Percentiles rank a stretch among this genome's conserved stretches.
phyloP scores from a whole-genome alignment of 2,113 vertebrate species.

The Pterocles burchelli region DNA sequence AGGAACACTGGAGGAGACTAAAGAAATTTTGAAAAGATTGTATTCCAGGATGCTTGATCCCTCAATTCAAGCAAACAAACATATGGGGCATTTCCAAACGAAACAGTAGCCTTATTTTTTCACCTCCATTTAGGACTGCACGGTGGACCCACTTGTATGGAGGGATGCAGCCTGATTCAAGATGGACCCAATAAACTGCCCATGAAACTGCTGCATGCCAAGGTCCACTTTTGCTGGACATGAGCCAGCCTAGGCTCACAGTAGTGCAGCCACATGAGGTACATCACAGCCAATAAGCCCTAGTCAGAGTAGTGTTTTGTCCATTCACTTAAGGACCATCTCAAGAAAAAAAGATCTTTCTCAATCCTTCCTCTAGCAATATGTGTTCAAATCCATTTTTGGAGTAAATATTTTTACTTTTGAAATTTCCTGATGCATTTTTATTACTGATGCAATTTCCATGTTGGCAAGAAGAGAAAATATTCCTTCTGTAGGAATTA shows the following conservation, averaged over 20 bases:
- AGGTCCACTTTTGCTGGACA: accelerated
- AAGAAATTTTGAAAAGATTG: neutral
- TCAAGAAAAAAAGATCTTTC: neutral
- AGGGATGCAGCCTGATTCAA: neutral
- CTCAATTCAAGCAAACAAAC: neutral
- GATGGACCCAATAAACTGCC: neutral
- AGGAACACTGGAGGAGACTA: neutral
- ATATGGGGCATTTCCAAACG: neutral
- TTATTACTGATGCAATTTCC: neutral
- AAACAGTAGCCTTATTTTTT: neutral
- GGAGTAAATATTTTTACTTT: neutral
- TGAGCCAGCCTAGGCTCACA: neutral
- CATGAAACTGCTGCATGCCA: neutral
- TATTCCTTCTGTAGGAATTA: neutral
- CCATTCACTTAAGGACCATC: neutral
- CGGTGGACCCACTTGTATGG: neutral
- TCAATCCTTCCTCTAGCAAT: neutral
- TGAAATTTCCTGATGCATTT: no score
- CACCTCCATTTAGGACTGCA: neutral
- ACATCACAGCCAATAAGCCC: accelerated
- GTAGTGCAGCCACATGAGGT: neutral
- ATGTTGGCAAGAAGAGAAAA: neutral
- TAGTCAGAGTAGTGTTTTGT: neutral
- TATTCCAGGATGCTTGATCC: neutral
- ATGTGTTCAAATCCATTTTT: neutral